Percentiles rank a stretch among this genome's conserved stretches.
These are phyloP conservation scores for Apamea epomidion DNA, from an alignment of 2,888 invertebrate genomes.

Conservation along the genomic window DNA sequence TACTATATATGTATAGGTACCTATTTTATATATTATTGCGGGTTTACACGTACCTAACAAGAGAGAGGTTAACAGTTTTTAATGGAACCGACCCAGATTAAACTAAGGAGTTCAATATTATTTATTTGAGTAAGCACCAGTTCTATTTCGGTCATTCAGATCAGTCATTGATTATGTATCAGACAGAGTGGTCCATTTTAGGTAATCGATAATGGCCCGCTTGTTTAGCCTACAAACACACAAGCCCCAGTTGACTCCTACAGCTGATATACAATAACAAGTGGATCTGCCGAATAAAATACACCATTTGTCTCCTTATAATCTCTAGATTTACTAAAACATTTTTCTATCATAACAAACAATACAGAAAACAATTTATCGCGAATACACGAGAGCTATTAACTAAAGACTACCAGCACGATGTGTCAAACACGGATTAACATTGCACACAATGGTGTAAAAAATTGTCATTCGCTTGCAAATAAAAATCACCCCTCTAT, in stretches of 20 bases:
- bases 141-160: neutral
- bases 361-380: constrained; percentile 78
- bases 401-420: constrained; percentile 84
- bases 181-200: constrained; percentile 11
- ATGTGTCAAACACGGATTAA: constrained; percentile 89
- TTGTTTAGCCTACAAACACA: neutral
- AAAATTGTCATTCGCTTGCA: constrained; percentile 84
- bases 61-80: neutral
- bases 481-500: constrained; percentile 80
- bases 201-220: constrained; percentile 1
- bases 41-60: neutral
- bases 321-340: constrained; percentile 62
- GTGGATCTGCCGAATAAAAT: constrained; percentile 17
- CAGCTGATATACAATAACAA: constrained; percentile 11
- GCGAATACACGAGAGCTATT: constrained; percentile 81
- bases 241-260: constrained; percentile 15
- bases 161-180: constrained; percentile 24
- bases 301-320: constrained; percentile 38
- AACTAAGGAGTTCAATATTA: neutral
- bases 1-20: no score
- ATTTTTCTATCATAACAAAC: constrained; percentile 69
- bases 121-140: neutral
- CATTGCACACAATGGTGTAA: constrained; percentile 85
- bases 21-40: neutral
- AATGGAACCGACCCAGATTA: constrained; percentile 1